These are phyloP conservation scores for Drosophila obscura DNA, from an alignment of 1,140 invertebrate genomes.

Conservation along the genomic window DNA sequence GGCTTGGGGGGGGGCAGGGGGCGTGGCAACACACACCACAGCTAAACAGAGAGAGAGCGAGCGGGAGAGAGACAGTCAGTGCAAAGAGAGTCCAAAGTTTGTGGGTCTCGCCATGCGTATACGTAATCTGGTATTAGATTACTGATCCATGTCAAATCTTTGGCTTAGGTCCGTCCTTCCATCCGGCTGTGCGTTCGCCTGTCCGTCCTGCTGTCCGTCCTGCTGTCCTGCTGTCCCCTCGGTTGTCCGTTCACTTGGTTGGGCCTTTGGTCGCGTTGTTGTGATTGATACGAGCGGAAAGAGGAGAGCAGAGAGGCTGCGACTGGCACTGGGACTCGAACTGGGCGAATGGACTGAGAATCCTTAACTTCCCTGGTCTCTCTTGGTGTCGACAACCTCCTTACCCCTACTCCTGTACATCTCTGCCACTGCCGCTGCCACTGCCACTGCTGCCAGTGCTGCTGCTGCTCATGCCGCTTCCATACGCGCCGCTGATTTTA, in stretches of 20 bases:
- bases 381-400: slow-evolving; percentile 66
- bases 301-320: neutral
- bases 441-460: slow-evolving; percentile 1
- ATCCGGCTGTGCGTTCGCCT: neutral
- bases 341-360: too few species aligned
- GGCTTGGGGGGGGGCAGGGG: slow-evolving; percentile 2
- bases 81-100: slow-evolving; percentile 44
- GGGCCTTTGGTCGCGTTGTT: slow-evolving; percentile 54
- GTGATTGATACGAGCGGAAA: slow-evolving; percentile 74
- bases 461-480: slow-evolving; percentile 30
- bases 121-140: slow-evolving; percentile 84
- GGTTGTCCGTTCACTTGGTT: slow-evolving; percentile 4
- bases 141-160: slow-evolving; percentile 84
- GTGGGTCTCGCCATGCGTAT: slow-evolving; percentile 78
- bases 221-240: slow-evolving; percentile 25
- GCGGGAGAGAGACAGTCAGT: neutral
- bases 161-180: slow-evolving; percentile 70
- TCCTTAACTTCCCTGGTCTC: slow-evolving; percentile 15
- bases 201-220: slow-evolving; percentile 14
- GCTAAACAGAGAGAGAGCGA: slow-evolving; percentile 20
- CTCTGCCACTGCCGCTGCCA: neutral
- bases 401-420: slow-evolving; percentile 5
- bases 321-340: slow-evolving; percentile 33
- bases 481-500: slow-evolving; percentile 77
- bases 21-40: slow-evolving; percentile 42